A percentile compares a stretch with the other conserved stretches of the same genome.
These are phyloP conservation scores for Umimayanthus chanpuru DNA, from an alignment of 92 coral and sea anemone species.

Conservation along the genomic window DNA sequence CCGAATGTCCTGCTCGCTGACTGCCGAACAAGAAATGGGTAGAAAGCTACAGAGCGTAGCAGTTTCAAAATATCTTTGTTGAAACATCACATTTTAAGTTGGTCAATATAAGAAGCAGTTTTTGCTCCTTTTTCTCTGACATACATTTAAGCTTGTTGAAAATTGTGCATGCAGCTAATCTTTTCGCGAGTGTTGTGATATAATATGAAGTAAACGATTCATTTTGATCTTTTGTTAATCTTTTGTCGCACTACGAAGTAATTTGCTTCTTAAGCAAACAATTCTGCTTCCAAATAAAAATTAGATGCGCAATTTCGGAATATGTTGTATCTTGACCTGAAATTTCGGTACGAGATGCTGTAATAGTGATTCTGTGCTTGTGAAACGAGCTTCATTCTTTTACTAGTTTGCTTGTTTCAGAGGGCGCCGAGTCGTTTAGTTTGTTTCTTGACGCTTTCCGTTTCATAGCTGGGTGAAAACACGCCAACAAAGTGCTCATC, in stretches of 20 bases:
- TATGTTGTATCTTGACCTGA: background rate
- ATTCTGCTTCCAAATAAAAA: background rate
- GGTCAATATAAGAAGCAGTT: too few relatives aligned
- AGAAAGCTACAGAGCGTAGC: too few relatives aligned
- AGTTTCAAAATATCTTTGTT: background rate
- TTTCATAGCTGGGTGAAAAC: conserved; percentile 26
- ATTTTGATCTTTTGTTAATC: background rate
- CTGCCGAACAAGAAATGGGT: too few relatives aligned
- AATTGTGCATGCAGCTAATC: background rate
- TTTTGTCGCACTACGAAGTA: background rate
- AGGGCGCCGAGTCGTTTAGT: conserved; percentile 3
- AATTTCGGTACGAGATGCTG: background rate
- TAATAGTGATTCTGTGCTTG: background rate
- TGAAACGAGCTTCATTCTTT: background rate
- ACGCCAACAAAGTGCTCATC: conserved; percentile 15
- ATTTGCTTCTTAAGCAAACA: background rate
- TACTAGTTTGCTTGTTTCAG: conserved; percentile 35
- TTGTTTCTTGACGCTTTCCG: conserved; percentile 18
- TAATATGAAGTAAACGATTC: background rate
- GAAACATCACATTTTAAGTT: background rate
- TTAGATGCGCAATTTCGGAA: background rate
- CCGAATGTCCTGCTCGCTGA: too few relatives aligned
- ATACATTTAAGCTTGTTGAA: background rate
- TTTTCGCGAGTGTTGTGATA: background rate
- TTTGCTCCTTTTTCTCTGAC: background rate